These are phyloP conservation scores for Drosophila lowei DNA, from an alignment of 1,140 invertebrate species.

Conservation along the genomic window DNA sequence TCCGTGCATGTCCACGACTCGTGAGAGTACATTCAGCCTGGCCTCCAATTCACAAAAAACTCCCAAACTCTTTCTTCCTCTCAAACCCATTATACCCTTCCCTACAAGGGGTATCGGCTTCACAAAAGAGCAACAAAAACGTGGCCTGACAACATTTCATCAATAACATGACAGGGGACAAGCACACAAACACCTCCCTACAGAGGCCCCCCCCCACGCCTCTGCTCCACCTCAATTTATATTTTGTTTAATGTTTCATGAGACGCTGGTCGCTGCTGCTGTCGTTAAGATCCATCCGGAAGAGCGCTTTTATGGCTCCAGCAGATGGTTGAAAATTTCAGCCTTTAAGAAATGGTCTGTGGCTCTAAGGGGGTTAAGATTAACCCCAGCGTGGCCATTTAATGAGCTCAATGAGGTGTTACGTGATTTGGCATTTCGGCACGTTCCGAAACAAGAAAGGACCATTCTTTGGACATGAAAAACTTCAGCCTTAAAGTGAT, in stretches of 20 bases:
- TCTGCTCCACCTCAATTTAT: conserved; percentile 1
- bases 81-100: too few species aligned
- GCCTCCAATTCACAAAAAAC: too few species aligned
- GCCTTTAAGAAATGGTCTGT: background rate
- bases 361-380: conserved; percentile 1
- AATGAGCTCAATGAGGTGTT: conserved; percentile 71
- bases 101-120: too few species aligned
- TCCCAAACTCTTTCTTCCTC: too few species aligned
- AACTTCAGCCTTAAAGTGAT: conserved; percentile 28
- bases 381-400: conserved; percentile 54
- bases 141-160: conserved; percentile 71
- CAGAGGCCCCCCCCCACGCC: background rate
- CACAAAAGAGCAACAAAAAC: conserved; percentile 7
- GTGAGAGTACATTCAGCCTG: too few species aligned
- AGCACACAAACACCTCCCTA: conserved; percentile 1
- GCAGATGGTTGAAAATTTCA: conserved; percentile 34
- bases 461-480: conserved; percentile 14
- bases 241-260: conserved; percentile 64
- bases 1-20: too few species aligned
- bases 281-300: conserved; percentile 29
- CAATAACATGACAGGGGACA: conserved; percentile 51
- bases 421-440: conserved; percentile 65
- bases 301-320: conserved; percentile 36
- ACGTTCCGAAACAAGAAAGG: conserved; percentile 35
- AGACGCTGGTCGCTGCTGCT: conserved; percentile 30